Evolutionary conservation across 2,888 invertebrate genomes (phyloP), one percentile per base, ranked within the genome.

Genomic region (Drosophila longiperda): DNA sequence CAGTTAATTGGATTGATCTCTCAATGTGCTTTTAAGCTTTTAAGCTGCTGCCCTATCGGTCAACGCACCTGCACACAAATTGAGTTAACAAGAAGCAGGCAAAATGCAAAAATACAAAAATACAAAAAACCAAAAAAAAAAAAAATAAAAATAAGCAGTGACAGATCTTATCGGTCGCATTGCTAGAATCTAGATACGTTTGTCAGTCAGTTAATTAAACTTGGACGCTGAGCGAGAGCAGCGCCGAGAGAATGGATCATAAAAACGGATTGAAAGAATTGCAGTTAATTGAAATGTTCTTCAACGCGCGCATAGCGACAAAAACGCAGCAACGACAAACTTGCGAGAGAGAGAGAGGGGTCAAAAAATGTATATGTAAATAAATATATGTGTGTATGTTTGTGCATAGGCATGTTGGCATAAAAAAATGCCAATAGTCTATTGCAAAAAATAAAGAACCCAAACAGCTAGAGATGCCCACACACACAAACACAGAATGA

Each of bases 221-320:
- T 79, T 85, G 80, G 80, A 73, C 76, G 77, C 64, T 55, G 65
- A 66, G 66, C 73, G 60, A 63, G 57, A 54, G 34, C 64, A 55
- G 53, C 45, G 52, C 55, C 33, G 83, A 48, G 26, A 38, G 79
- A 69, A 74, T 83, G 82, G 88, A 88, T 85, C 88, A 83, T 74
- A 75, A 80, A 78, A 80, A 80, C 78, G 77, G 81, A 80, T 80
- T 78, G 84, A 68, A 80, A 87, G 76, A 85, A 84, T 86, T 90
- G 91, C 91, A 91, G 82, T 91, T 91, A 91, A 91, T 91, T 91
- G 91, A 91, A 91, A 91, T 91, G 91, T 91, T 91, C 80, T 75
- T 80, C 75, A 58, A 68, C 57, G 57, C n/a, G 55, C 61, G 66
- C 74, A 78, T 70, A 75, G 80, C 80, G 80, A 78, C 78, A 79